Base-by-base conservation (phyloP, 1,140 invertebrate species). In the Gryllus bimaculatus region DNA sequence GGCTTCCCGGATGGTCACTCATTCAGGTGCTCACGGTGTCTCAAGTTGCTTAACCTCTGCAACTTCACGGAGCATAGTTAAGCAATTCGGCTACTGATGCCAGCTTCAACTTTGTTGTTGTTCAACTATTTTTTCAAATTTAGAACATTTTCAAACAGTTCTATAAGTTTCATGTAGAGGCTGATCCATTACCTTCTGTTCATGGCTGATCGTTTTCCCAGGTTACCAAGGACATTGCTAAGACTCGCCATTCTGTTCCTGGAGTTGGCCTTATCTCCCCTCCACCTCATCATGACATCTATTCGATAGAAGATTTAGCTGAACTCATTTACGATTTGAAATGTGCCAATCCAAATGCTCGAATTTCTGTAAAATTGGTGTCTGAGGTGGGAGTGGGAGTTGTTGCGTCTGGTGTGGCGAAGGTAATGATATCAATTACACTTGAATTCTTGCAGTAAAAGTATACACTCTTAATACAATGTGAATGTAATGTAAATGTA, bases 251-350 rank as follows among this genome's bases (percentile, higher is more conserved):
- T 86, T 99, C 97, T 0, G 96, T 99, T 6, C 90, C 97, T 8
- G 97, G 97, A 8, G 98, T 99, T n/a, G 98, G 98, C 77, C 87
- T 99, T 1, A 99, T 99, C 84, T 99, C 97, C 1, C 98, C 98
- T 49, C 98, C 98, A 8, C 98, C 98, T 8, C 98, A 99, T 89
- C 98, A 99, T 86, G 98, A 99, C 85, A 99, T 99, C 86, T 99
- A 99, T 87, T 98, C 96, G 54, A 99, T 99, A 84, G 98, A 99
- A 88, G 98, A 99, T 89, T 88, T 99, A 82, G 96, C 98, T 2
- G 96, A 99, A 88, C 89, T 99, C 66, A 99, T 99, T 84, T 99
- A 99, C 84, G 98, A 99, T 87, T 88, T 99, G 75, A 99, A 99
- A 86, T 97, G 95, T 85, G 95, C 97, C 74, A 99, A 99, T 89